phyloP scores from a whole-genome alignment of 2,113 vertebrate genomes.

The Delphinapterus leucas region DNA sequence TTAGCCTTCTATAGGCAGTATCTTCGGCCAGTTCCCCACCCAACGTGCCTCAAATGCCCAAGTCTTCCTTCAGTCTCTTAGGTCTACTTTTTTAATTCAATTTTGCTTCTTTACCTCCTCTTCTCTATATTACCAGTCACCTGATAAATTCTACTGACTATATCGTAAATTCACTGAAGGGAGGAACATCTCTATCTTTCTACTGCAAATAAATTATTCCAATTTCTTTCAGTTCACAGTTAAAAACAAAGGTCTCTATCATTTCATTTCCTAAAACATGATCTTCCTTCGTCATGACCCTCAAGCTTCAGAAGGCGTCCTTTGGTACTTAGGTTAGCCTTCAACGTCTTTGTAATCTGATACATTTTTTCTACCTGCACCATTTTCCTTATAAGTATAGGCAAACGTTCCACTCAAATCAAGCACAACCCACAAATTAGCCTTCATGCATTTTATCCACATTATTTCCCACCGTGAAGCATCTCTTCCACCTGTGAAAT shows the following conservation, averaged over 20 bases:
- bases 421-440: not conserved
- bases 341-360: not conserved
- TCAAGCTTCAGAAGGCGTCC: not conserved
- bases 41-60: not conserved
- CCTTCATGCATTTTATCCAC: not conserved
- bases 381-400: not conserved
- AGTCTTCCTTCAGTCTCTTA: not conserved
- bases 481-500: not conserved
- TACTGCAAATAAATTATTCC: not conserved
- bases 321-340: not conserved
- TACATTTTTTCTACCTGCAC: not conserved
- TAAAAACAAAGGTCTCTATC: not conserved
- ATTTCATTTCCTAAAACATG: not conserved
- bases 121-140: not conserved
- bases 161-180: not conserved
- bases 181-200: not conserved
- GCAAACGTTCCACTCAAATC: not conserved
- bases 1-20: not conserved
- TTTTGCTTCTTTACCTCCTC: not conserved
- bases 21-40: not conserved
- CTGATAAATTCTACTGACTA: not conserved
- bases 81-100: not conserved
- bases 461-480: not conserved
- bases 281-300: not conserved
- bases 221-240: not conserved